phyloP scores from a whole-genome alignment of 2,888 invertebrate species.

The Nomada hirtipes region DNA sequence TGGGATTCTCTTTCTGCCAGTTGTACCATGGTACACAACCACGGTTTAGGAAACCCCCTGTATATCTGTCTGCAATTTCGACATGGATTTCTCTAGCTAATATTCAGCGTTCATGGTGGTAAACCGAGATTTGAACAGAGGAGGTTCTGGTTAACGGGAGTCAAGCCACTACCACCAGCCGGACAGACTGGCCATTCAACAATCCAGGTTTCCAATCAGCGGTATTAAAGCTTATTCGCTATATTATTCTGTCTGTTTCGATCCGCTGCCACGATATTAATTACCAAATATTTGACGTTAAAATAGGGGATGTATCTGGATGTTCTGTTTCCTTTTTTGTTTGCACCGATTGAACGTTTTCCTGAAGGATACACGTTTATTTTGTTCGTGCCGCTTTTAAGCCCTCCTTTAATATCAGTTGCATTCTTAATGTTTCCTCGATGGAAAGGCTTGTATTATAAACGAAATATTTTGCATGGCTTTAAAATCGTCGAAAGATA shows the following conservation, averaged over 20 bases:
- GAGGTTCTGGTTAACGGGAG: conserved; percentile 45
- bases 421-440: background rate
- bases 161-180: conserved; percentile 48
- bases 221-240: conserved; percentile 78
- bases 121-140: conserved; percentile 41
- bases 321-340: conserved; percentile 3
- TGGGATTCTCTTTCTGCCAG: too few species aligned
- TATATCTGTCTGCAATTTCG: conserved; percentile 17
- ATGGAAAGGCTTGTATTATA: background rate
- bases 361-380: background rate
- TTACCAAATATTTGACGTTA: conserved; percentile 80
- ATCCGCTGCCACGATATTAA: conserved; percentile 73
- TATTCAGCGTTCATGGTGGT: conserved; percentile 55
- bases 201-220: conserved; percentile 80
- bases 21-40: too few species aligned
- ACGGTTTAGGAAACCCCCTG: too few species aligned
- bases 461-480: background rate
- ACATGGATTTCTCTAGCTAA: conserved; percentile 59
- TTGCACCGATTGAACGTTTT: conserved; percentile 28
- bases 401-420: background rate
- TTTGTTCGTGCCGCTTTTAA: background rate
- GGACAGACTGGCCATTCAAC: conserved; percentile 67
- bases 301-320: conserved; percentile 64
- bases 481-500: background rate
- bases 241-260: conserved; percentile 67